These are phyloP conservation scores for Triops cancriformis DNA, from an alignment of 1,140 invertebrate genomes.

Conservation along the genomic window DNA sequence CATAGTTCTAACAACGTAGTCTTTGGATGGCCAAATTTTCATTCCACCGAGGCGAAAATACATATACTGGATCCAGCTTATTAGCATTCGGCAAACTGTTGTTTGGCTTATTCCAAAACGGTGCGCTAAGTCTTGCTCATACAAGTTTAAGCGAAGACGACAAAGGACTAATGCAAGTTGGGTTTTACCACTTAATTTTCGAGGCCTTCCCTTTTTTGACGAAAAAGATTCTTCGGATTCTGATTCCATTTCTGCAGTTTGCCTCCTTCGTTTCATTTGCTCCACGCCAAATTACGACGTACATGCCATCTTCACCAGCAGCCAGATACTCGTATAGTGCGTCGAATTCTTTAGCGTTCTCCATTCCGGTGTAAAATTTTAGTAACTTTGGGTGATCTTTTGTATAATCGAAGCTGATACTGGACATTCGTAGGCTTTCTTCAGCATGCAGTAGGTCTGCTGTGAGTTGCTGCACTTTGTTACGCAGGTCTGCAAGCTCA, in stretches of 20 bases:
- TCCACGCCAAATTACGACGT: slow-evolving; percentile 15
- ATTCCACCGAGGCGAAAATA: slow-evolving; percentile 9
- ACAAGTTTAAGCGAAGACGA: slow-evolving; percentile 14
- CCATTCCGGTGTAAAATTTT: not conserved
- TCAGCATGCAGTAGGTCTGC: no score
- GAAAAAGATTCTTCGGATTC: no score
- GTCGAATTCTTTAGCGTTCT: not conserved
- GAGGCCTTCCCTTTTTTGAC: not conserved
- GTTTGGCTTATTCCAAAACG: not conserved
- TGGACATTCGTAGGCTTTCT: no score
- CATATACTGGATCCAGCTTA: slow-evolving; percentile 11
- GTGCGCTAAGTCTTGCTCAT: not conserved
- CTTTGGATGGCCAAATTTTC: no score
- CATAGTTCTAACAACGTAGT: slow-evolving; percentile 1
- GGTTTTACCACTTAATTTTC: not conserved
- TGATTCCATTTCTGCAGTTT: no score
- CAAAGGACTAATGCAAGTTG: slow-evolving; percentile 3
- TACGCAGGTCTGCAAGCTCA: no score
- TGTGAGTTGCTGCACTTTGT: no score
- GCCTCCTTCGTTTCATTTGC: not conserved
- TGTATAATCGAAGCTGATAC: no score
- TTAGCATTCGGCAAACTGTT: slow-evolving; percentile 11
- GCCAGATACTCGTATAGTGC: slow-evolving; percentile 1
- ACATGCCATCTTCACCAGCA: not conserved
- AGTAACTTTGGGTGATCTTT: no score